Evolutionary conservation across 2,797 vertebrate genomes (phyloP).

Genomic region (Phyllotis vaccarum): DNA sequence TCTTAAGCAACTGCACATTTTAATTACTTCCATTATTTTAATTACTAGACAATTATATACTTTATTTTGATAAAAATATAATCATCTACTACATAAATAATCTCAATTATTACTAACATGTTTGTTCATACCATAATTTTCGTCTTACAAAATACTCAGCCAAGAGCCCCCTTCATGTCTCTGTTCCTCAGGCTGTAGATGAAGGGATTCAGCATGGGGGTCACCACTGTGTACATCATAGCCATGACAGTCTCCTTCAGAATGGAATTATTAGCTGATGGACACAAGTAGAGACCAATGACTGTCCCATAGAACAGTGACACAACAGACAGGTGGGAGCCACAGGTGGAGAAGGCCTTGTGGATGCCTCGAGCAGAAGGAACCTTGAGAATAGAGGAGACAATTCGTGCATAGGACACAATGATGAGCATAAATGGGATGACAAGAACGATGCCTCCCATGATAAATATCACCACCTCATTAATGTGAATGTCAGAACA

Average conservation of each 20-base stretch:
- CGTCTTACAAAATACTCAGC: not conserved
- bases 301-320: slow-evolving; percentile 67
- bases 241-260: slow-evolving; percentile 68
- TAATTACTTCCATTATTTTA: not conserved
- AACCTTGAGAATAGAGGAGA: slow-evolving; percentile 65
- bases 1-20: not conserved
- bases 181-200: slow-evolving; percentile 76
- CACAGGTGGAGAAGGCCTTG: slow-evolving; percentile 72
- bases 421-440: slow-evolving; percentile 75
- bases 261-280: slow-evolving; percentile 57
- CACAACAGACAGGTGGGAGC: slow-evolving; percentile 71
- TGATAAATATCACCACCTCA: slow-evolving; percentile 74
- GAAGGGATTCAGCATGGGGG: slow-evolving; percentile 73
- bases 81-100: not conserved
- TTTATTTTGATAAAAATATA: not conserved
- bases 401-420: slow-evolving; percentile 72
- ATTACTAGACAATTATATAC: not conserved
- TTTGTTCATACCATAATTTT: not conserved
- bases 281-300: slow-evolving; percentile 67
- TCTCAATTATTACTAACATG: not conserved
- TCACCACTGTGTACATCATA: slow-evolving; percentile 71
- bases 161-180: slow-evolving; percentile 71
- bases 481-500: slow-evolving; percentile 69
- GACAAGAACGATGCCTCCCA: slow-evolving; percentile 59
- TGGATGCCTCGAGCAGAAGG: slow-evolving; percentile 28